phyloP scores from a whole-genome alignment of 1,140 invertebrate species.

The Triops cancriformis region DNA sequence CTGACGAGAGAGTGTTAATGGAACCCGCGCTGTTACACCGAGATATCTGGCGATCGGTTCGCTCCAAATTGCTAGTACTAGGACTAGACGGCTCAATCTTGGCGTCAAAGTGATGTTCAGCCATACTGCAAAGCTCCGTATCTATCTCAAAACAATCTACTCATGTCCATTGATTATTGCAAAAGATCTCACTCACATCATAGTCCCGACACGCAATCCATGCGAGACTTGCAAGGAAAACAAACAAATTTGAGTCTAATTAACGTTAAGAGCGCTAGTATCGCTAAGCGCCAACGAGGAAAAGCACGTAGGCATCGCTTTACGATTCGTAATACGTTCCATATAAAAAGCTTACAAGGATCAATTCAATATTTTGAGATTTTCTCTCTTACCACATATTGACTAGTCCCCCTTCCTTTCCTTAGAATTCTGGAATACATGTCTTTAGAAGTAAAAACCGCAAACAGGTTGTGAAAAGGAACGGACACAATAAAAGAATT shows the following conservation, averaged over 20 bases:
- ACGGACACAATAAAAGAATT: no score
- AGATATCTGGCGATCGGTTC: constrained; percentile 55
- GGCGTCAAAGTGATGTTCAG: neutral
- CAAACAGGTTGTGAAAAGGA: no score
- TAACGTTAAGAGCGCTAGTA: no score
- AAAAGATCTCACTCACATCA: neutral
- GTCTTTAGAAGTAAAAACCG: no score
- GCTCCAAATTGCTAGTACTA: constrained; percentile 40
- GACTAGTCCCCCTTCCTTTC: no score
- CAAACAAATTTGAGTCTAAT: neutral
- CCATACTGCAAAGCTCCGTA: neutral
- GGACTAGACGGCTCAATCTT: constrained; percentile 58
- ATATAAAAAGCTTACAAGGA: no score
- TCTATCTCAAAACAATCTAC: neutral
- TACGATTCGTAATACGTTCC: no score
- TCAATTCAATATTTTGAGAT: no score
- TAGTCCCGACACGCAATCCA: neutral
- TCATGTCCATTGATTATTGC: neutral
- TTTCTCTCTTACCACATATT: no score
- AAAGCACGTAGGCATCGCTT: no score
- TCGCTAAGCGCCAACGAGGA: no score
- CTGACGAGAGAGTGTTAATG: constrained; percentile 69
- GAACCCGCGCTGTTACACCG: constrained; percentile 74
- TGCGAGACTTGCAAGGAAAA: neutral
- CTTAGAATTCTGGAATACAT: no score